phyloP scores from a whole-genome alignment of 2,797 vertebrate genomes.

The Ctenopoma multispine region DNA sequence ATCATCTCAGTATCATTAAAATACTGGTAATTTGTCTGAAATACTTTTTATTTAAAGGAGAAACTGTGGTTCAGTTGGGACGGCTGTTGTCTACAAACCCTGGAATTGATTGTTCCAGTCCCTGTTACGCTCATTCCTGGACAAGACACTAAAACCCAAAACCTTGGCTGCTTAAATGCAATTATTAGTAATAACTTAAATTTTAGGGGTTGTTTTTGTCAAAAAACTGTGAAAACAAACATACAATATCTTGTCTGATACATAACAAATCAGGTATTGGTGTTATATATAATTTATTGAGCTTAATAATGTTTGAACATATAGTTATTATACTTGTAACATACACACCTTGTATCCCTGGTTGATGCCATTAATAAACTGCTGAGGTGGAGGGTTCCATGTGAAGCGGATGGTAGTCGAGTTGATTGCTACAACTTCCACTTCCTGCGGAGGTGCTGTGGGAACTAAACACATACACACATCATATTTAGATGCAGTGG shows the following conservation, averaged over 20 bases:
- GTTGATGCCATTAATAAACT: conserved; percentile 97
- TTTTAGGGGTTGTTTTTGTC: too few relatives aligned
- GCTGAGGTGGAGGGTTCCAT: conserved; percentile 95
- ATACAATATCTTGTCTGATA: background rate
- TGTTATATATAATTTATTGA: background rate
- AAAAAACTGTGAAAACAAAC: background rate
- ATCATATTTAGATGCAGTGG: conserved; percentile 37
- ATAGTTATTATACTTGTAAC: background rate
- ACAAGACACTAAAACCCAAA: too few relatives aligned
- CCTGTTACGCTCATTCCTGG: too few relatives aligned
- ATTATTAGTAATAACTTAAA: too few relatives aligned
- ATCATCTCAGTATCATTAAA: too few relatives aligned
- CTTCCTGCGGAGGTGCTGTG: conserved; percentile 93
- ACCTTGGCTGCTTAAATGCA: too few relatives aligned
- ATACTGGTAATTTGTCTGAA: background rate
- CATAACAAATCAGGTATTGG: background rate
- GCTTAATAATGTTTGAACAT: background rate
- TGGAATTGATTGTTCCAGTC: too few relatives aligned
- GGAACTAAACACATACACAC: conserved; percentile 85
- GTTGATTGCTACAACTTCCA: conserved; percentile 89
- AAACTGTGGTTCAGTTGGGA: too few relatives aligned
- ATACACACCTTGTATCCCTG: conserved; percentile 92
- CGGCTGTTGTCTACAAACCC: too few relatives aligned
- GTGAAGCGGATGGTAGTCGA: conserved; percentile 93
- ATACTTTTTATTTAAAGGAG: background rate